Conservation (phyloP, 1,140 invertebrate genomes). For the Microplitis mediator region DNA sequence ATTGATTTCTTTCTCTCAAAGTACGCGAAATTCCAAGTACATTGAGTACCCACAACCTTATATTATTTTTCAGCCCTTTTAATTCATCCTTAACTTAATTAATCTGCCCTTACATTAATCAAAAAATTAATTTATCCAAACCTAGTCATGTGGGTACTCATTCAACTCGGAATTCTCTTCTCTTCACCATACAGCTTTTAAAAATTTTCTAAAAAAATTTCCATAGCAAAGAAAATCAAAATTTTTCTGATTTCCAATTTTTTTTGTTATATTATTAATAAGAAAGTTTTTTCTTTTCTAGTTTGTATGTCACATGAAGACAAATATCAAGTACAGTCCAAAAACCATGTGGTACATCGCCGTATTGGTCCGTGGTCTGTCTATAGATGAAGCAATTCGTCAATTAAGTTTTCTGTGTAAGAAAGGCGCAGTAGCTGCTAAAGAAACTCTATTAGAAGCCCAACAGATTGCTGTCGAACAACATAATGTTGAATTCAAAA, state of each 20-base stretch:
- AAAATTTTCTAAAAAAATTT: neutral
- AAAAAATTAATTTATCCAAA: too few species aligned
- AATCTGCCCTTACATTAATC: too few species aligned
- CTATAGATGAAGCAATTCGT: conserved; percentile 91
- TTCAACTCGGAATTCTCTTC: too few species aligned
- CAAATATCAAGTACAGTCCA: conserved; percentile 87
- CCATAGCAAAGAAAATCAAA: conserved; percentile 14
- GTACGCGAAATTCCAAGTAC: too few species aligned
- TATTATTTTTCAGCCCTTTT: too few species aligned
- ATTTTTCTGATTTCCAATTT: conserved; percentile 4
- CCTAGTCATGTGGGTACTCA: too few species aligned
- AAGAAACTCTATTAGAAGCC: conserved; percentile 86
- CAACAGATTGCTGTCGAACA: conserved; percentile 83
- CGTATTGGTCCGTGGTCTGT: conserved; percentile 84
- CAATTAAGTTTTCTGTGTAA: conserved; percentile 83
- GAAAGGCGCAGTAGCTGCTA: conserved; percentile 82
- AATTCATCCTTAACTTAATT: too few species aligned
- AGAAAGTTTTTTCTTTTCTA: conserved; percentile 60
- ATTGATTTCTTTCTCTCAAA: too few species aligned
- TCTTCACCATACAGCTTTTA: too few species aligned
- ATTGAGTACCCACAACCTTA: too few species aligned
- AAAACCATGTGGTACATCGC: conserved; percentile 94
- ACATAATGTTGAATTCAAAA: conserved; percentile 94
- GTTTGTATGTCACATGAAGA: conserved; percentile 84
- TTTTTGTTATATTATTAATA: conserved; percentile 7